Conservation (phyloP, 2,797 vertebrate genomes). For the Falco concolor region DNA sequence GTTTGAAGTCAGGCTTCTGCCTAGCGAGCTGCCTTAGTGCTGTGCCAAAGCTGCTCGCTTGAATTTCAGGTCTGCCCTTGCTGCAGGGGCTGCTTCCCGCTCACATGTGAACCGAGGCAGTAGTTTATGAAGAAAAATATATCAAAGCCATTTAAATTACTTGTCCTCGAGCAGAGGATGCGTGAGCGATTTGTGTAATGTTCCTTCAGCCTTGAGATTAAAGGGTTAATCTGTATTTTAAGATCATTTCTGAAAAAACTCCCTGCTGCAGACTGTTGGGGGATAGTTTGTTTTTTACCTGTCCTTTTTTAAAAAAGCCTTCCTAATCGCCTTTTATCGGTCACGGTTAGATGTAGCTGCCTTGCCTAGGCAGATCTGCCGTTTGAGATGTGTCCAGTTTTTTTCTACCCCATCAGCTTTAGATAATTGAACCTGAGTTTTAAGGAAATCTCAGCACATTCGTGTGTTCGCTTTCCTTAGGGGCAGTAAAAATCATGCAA, state of each 20-base stretch:
- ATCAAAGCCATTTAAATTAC: background rate
- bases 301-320: background rate
- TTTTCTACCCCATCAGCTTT: background rate
- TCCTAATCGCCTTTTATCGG: background rate
- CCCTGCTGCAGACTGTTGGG: background rate
- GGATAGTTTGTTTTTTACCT: background rate
- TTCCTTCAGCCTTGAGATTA: background rate
- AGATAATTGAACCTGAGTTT: background rate
- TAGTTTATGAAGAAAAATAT: background rate
- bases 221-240: background rate
- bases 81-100: background rate
- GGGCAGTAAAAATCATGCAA: background rate
- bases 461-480: background rate
- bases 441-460: background rate
- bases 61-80: background rate
- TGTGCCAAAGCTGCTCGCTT: background rate
- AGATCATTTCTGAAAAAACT: background rate
- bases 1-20: background rate
- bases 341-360: background rate
- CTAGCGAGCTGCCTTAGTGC: background rate
- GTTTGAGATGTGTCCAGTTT: background rate
- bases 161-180: background rate
- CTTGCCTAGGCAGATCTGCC: background rate
- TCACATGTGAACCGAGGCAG: background rate
- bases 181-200: too few relatives aligned